Evolutionary conservation across 2,888 invertebrate species (phyloP).

Genomic region (Apodemia duryi): DNA sequence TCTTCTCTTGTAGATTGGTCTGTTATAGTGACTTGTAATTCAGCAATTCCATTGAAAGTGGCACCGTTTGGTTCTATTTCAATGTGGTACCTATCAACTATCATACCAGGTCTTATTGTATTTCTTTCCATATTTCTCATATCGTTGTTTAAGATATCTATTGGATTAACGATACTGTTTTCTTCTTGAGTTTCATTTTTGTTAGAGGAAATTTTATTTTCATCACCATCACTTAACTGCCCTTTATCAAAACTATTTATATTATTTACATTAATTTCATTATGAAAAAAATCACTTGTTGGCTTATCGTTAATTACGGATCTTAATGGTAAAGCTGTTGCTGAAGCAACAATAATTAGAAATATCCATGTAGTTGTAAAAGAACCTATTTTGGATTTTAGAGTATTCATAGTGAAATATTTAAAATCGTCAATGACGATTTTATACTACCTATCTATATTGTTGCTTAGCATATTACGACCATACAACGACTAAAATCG

Average conservation of each 20-base stretch:
- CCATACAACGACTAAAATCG: slow-evolving; percentile 14
- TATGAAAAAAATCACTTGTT: neutral
- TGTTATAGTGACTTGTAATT: slow-evolving; percentile 38
- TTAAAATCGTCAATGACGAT: neutral
- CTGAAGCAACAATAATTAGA: slow-evolving; percentile 29
- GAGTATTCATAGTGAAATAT: neutral
- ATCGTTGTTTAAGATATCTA: slow-evolving; percentile 1
- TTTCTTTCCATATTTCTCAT: slow-evolving; percentile 32
- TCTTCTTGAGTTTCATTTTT: slow-evolving; percentile 17
- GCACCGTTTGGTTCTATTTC: slow-evolving; percentile 40
- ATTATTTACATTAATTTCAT: neutral
- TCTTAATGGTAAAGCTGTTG: slow-evolving; percentile 37
- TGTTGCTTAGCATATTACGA: slow-evolving; percentile 17
- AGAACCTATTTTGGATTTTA: slow-evolving; percentile 34
- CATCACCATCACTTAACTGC: neutral
- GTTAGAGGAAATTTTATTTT: neutral
- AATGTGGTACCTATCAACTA: slow-evolving; percentile 39
- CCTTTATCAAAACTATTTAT: neutral
- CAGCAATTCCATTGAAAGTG: slow-evolving; percentile 42
- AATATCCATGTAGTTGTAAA: slow-evolving; percentile 33
- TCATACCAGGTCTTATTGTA: slow-evolving; percentile 47
- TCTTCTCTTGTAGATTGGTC: slow-evolving; percentile 40
- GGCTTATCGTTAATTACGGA: neutral
- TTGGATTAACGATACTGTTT: neutral
- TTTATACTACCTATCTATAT: neutral